Base-by-base conservation (phyloP, 2,113 vertebrate species). In the Petromus typicus region DNA sequence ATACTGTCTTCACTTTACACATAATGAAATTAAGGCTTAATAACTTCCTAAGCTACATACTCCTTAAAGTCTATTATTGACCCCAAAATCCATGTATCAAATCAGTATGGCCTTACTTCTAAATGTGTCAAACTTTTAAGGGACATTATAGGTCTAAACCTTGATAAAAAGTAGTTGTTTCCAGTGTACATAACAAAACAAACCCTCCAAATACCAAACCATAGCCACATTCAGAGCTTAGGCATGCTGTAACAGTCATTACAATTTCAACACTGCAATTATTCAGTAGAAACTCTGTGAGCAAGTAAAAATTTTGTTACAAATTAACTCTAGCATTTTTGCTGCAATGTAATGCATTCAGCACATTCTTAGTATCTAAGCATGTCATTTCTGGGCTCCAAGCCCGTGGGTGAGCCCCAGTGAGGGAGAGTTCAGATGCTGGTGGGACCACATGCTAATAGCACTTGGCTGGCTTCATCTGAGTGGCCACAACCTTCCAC, bases 401-500 rank as follows among this genome's bases (percentile, higher is more conserved):
- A 94, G 83, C 48, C 4, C 27, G 3, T 27, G n/a, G 75, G 69
- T 54, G 81, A 86, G 81, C 91, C 92, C 78, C 18, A 14, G 3
- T 79, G 27, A 86, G 2, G 83, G 37, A 40, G 86, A 86, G 14
- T 73, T 91, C 81, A 75, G 45, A 80, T 2, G 18, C 27, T 4
- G 23, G 32, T 16, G n/a, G 30, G 89, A 94, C 94, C 67, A 16
- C 96, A 94, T 86, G 95, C 95, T 96, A 78, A 97, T 11, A 97
- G 91, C 0, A 79, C 89, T 97, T 2, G 64, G 67, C 76, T 93
- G 95, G 95, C 37, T 97, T 96, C 91, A 27, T 92, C 30, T 97
- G 94, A 97, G 91, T 86, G 97, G 66, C 94, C 95, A 97, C 95
- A 97, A 86, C 56, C 90, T 75, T 95, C 83, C 51, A 93, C 92